Evolutionary conservation across 2,797 vertebrate genomes (phyloP), one percentile per base, ranked within the genome.

Genomic region (Catamblyrhynchus diadema): DNA sequence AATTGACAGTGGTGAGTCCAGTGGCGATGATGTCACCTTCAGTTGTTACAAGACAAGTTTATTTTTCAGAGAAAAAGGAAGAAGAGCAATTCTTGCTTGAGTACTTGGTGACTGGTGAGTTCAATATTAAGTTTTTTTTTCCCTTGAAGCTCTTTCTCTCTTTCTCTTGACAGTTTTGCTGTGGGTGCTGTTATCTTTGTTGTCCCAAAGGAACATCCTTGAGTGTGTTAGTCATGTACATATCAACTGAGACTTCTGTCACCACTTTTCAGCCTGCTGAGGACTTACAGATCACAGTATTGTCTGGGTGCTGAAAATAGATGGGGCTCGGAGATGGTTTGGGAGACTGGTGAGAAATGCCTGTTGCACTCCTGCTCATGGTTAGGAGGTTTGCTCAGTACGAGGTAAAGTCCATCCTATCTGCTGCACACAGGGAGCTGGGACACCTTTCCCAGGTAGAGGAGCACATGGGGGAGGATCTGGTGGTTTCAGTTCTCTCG

Each of bases 111-210:
- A 37, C 54, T 82, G 37, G 19, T 64, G 62, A 83, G 33, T 53
- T 95, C 77, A 81, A 15, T 22, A 28, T 32, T 35, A 64, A 44
- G 10, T 7, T 39, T 11, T 3, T 7, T 87, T 73, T 81, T 12
- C 19, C 27, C 78, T 73, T 56, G 79, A 87, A 81, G 51, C 54
- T 90, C 61, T 51, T 79, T 92, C 61, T 21, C 32, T 86, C 60
- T 85, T 88, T 80, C 81, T 89, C 59, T 83, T 94, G 94, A 77
- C 95, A 93, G 66, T 72, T 96, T 93, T 94, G 85, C 89, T 81
- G 56, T 60, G 82, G 66, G 85, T 18, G 1, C 66, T 75, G 59
- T 90, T 95, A 90, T 70, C 89, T 84, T 72, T 64, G 60, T 75
- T 91, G 80, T 94, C 92, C 61, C 81, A 81, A 22, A 88, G 94